A percentile compares a stretch with the other conserved stretches of the same genome.
Evolutionary conservation across 2,888 invertebrate genomes (phyloP).

Genomic region (Meliscaeva auricollis): DNA sequence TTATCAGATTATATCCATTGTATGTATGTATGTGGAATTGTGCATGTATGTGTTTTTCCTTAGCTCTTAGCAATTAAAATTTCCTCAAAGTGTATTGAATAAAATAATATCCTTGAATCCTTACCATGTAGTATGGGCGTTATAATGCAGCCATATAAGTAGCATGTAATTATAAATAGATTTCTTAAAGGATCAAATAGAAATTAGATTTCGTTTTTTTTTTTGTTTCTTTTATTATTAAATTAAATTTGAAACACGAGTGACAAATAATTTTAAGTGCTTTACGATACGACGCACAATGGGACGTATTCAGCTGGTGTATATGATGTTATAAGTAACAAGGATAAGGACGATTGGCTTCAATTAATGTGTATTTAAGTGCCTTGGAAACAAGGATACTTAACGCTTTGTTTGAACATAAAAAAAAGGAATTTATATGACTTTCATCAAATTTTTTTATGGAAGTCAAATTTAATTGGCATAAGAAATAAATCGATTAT

Average conservation of each 20-base stretch:
- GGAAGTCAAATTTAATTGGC: constrained; percentile 4
- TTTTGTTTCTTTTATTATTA: constrained; percentile 41
- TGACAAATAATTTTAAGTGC: not conserved
- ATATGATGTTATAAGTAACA: not conserved
- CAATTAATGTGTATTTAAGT: constrained; percentile 33
- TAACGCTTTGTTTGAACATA: not conserved
- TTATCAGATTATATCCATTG: not conserved
- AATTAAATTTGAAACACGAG: constrained; percentile 1
- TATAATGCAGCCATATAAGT: constrained; percentile 37
- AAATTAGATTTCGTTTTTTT: constrained; percentile 52
- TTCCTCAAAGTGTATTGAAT: not conserved
- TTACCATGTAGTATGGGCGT: not conserved
- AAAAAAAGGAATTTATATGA: not conserved
- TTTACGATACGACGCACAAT: too few relatives aligned
- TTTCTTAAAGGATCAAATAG: constrained; percentile 58
- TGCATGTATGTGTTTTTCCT: not conserved
- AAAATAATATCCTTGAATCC: not conserved
- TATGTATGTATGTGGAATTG: not conserved
- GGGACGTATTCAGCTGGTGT: not conserved
- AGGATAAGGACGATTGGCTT: constrained; percentile 16
- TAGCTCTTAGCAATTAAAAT: too few relatives aligned
- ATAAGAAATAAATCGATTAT: constrained; percentile 2
- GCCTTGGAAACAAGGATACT: not conserved
- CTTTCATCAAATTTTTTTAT: not conserved
- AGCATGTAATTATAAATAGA: constrained; percentile 64